These are phyloP conservation scores for Lapara coniferarum DNA, from an alignment of 2,888 invertebrate species.

Conservation along the genomic window DNA sequence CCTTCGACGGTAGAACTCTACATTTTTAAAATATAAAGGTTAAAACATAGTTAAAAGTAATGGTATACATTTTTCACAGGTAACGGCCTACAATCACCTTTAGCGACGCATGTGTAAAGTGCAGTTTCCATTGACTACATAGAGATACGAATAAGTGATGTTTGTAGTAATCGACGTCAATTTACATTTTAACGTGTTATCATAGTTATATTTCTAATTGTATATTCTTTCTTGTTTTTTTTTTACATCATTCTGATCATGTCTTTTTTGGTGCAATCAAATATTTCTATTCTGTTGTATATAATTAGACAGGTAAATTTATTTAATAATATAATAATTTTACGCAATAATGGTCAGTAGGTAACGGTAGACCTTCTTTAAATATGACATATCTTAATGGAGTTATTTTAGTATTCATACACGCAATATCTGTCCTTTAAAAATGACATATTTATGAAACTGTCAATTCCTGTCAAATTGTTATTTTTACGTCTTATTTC, in stretches of 20 bases:
- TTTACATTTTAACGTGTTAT: slow-evolving; percentile 24
- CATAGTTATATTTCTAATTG: slow-evolving; percentile 17
- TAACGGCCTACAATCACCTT: slow-evolving; percentile 74
- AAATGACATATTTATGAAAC: neutral
- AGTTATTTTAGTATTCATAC: neutral
- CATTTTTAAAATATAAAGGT: no score
- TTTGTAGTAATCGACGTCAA: slow-evolving; percentile 27
- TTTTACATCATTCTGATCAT: slow-evolving; percentile 1
- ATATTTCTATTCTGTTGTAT: neutral
- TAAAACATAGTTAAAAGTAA: no score
- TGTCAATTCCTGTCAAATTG: slow-evolving; percentile 15
- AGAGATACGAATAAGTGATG: slow-evolving; percentile 18
- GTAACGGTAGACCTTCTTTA: neutral
- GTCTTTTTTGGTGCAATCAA: neutral
- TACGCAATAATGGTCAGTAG: neutral
- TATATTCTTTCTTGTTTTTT: neutral
- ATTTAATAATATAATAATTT: neutral
- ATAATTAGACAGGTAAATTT: neutral
- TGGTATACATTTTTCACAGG: slow-evolving; percentile 58
- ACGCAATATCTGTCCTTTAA: neutral
- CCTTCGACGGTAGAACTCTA: no score
- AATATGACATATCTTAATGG: neutral
- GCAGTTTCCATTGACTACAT: neutral
- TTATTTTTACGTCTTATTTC: neutral
- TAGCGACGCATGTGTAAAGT: slow-evolving; percentile 85